Base-by-base conservation (phyloP, 2,797 vertebrate genomes). In the Epinephelus coioides region DNA sequence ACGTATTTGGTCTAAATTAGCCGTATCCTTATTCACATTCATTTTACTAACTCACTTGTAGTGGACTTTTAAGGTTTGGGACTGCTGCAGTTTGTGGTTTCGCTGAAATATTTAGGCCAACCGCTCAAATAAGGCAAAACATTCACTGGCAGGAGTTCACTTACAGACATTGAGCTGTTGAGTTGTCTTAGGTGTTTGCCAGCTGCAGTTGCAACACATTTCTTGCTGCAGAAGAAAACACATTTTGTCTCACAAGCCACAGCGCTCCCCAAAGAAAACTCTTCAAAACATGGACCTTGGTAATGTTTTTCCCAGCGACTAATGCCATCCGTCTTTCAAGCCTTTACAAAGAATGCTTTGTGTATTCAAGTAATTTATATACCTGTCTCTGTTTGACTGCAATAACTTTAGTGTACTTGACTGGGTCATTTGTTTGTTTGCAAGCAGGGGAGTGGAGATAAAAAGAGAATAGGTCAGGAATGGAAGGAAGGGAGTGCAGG, bases 371-470 rank as follows among this genome's bases (percentile, higher is more conserved):
- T 64, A 13, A 68, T 76, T 83, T 63, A 81, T 73, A 21, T 51
- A 70, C 51, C 66, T 65, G 13, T 63, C 60, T 82, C 3, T 0
- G 11, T 65, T 50, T 53, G 72, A 57, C 46, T 47, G 55, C 66
- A 38, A 56, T 62, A 21, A 49, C 18, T 69, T 65, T 10, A 38
- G 17, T 57, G 30, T 11, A 56, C 56, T 18, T 60, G 25, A 82
- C 70, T 59, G 47, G 62, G 5, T 55, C n/a, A 61, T 57, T 78
- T 72, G 10, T 76, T 74, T 60, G 27, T 71, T 79, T 74, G 18
- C 44, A 38, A 51, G 34, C 15, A 47, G 17, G 3, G 25, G 19
- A 15, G 72, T 59, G 55, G 46, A 54, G n/a, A 49, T 43, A 61
- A 18, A 27, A 38, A 55, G 11, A 69, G 21, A 49, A 57, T 25